Percentiles rank a stretch among this genome's conserved stretches.
Conservation (phyloP, 2,113 vertebrate genomes). For the Axis porcinus region DNA sequence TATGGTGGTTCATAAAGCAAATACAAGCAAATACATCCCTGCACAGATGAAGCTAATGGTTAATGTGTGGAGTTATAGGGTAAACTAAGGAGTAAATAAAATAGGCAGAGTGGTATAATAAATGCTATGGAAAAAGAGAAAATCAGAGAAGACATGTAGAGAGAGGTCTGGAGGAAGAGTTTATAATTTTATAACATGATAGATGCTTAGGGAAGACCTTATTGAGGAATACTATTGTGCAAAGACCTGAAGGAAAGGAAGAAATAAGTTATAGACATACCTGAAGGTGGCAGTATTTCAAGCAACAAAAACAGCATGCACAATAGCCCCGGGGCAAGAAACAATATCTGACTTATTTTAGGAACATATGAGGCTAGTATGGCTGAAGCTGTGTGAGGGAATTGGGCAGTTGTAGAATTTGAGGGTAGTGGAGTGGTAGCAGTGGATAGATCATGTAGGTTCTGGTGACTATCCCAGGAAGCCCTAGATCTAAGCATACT, state of each 20-base stretch:
- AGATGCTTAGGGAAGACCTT: neutral
- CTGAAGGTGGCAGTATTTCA: neutral
- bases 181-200: neutral
- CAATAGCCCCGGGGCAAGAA: neutral
- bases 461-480: neutral
- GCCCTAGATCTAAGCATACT: neutral
- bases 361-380: fast-evolving
- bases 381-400: neutral
- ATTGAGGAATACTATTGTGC: neutral
- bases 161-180: neutral
- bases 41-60: neutral
- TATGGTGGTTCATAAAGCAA: neutral
- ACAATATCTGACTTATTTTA: neutral
- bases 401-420: neutral
- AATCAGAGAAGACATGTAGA: neutral
- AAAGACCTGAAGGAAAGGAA: neutral
- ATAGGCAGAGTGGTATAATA: neutral
- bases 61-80: neutral
- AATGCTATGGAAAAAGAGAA: neutral
- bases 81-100: neutral
- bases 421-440: neutral
- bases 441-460: neutral
- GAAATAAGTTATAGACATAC: neutral
- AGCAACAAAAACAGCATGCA: neutral
- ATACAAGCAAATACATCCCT: neutral